Evolutionary conservation across 2,113 vertebrate genomes (phyloP), one percentile per base, ranked within the genome.

Genomic region (Anarhynchus alexandrinus): DNA sequence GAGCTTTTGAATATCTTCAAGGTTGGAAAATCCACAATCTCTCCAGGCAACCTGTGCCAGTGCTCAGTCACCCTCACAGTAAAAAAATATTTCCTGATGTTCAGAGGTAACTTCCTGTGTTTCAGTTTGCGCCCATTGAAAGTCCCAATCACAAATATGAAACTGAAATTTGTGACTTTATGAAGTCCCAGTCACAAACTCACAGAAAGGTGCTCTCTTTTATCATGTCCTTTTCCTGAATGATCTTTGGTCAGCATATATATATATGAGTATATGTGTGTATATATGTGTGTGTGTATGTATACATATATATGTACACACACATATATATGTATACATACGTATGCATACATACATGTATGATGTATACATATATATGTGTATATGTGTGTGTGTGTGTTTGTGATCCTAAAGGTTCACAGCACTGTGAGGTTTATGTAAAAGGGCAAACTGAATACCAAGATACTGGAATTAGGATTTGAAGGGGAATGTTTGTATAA

Each of bases 351-450:
- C 30, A 8, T 38, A 12, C 12, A 27, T n/a, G 11, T 36, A 36
- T 47, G 9, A 3, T 36, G 4, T 30, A 2, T 40, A 40, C 40
- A 11, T 40, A 3, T n/a, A 7, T 34, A 23, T 2, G 0, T 12
- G 43, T 9, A 8, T 42, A 30, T 65, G 6, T 29, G 27, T 1
- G 1, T 18, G 9, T 23, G 40, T 43, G 26, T 29, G 12, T 52
- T 23, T 65, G 30, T 34, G 47, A 15, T 45, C 30, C 27, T 54
- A 82, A 82, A 66, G 5, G 16, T 58, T 16, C 4, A 51, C 5
- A 79, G 29, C 11, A 49, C 4, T n/a, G 6, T 32, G n/a, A 58
- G 5, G 5, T 15, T 57, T 43, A 34, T 18, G 23, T 1, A 6
- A 73, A 88, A 3, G 5, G 3, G 1, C 8, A 5, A 73, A 51